Evolutionary conservation across 2,888 invertebrate genomes (phyloP), one percentile per base, ranked within the genome.

Genomic region (Pollenia amentaria): DNA sequence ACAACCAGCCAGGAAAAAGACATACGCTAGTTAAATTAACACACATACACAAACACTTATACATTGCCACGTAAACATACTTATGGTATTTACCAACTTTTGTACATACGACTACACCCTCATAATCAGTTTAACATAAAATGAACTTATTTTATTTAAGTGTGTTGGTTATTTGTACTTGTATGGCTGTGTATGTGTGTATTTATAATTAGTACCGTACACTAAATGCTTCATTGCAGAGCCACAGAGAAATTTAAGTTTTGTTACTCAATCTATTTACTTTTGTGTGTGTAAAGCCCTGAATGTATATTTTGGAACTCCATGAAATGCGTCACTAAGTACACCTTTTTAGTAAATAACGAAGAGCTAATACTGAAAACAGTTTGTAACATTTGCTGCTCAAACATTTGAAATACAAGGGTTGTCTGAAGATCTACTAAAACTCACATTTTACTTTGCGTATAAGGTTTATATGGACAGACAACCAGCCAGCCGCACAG

Each of bases 121-220:
- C 64, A 67, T 78, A 84, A 78, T 78, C 78, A 84, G 78, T 84
- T 78, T 65, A 78, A 65, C 73, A 78, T 84, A 38, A 73, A 78
- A 73, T 84, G 40, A 67, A 84, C 67, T 78, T 73, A 69, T 81
- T 40, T 65, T 60, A 70, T 75, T 75, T 82, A 16, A 18, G 21
- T 48, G 46, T 38, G 16, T 70, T 18, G 73, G 29, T 29, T 29
- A 6, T 46, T 46, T 18, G 16, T 48, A 14, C 12, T 38, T 57
- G 10, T 57, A n/a, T 53, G 40, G 21, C 0, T 12, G 44, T 42
- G 4, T 44, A 69, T 62, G 12, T 51, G 51, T 48, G 14, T 38
- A 57, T 1, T 51, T 16, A 11, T 1, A 53, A n/a, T 14, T 57
- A 57, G 29, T 29, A 29, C 29, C 29, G 6, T 29, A 29, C 29